phyloP scores from a whole-genome alignment of 2,888 invertebrate genomes.

The Synanthedon tipuliformis region DNA sequence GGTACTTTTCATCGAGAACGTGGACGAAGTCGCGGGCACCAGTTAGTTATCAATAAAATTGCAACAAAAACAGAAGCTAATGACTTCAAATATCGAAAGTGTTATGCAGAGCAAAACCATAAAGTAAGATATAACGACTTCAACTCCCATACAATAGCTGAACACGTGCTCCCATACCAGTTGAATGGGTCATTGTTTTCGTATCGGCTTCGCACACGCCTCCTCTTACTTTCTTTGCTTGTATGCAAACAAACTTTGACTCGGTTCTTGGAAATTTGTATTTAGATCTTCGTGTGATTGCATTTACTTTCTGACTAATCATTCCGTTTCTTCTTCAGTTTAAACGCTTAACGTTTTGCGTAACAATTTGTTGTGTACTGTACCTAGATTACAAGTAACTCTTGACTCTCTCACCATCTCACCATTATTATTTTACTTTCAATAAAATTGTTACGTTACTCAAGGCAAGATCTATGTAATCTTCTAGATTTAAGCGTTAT shows the following conservation, averaged over 20 bases:
- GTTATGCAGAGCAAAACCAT: neutral
- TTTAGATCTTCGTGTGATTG: neutral
- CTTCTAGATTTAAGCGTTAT: neutral
- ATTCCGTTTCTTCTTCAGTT: too few relatives aligned
- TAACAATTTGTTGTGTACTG: too few relatives aligned
- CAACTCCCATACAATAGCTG: slow-evolving; percentile 1
- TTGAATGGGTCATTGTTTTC: slow-evolving; percentile 29
- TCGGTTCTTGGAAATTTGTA: neutral
- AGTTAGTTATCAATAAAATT: too few relatives aligned
- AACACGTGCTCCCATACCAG: slow-evolving; percentile 6
- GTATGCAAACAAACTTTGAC: slow-evolving; percentile 7
- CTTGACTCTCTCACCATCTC: neutral
- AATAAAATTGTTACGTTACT: neutral
- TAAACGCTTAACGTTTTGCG: too few relatives aligned
- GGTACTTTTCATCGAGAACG: too few relatives aligned
- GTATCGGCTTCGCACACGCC: slow-evolving; percentile 27
- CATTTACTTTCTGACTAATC: too few relatives aligned
- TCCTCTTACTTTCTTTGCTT: slow-evolving; percentile 34
- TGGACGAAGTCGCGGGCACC: too few relatives aligned
- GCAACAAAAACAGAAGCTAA: too few relatives aligned
- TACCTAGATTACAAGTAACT: too few relatives aligned
- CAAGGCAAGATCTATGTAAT: neutral
- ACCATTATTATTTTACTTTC: neutral
- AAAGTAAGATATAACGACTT: neutral
- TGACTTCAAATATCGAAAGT: too few relatives aligned